Evolutionary conservation across 2,113 vertebrate species (phyloP).

Genomic region (Aspidoscelis tigris): DNA sequence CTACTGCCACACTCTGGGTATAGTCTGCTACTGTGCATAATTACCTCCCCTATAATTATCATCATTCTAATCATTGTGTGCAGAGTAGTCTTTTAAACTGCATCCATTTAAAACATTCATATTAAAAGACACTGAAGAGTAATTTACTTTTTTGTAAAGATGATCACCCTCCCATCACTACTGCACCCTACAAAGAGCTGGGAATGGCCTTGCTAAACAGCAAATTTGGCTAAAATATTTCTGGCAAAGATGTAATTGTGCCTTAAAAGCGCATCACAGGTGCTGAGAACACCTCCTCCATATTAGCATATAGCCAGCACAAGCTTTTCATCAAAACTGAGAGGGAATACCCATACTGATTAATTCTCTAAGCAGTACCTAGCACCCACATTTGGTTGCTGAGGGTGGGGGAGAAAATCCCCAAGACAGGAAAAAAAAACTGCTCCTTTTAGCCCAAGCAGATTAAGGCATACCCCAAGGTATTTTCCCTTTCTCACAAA

Average conservation of each 20-base stretch:
- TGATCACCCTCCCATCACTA: conserved; percentile 2
- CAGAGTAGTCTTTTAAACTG: conserved; percentile 8
- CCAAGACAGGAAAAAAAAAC: too few relatives aligned
- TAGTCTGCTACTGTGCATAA: conserved; percentile 17
- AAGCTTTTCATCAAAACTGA: neutral
- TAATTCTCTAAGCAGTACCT: neutral
- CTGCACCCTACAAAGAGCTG: neutral
- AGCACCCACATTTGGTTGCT: too few relatives aligned
- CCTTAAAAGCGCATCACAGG: conserved; percentile 15
- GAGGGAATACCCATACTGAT: neutral
- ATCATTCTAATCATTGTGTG: conserved; percentile 14
- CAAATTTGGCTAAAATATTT: conserved; percentile 13
- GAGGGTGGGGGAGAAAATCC: too few relatives aligned
- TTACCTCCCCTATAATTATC: neutral
- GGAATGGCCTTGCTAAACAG: neutral
- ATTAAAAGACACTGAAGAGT: conserved; percentile 7
- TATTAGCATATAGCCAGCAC: neutral
- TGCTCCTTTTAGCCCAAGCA: too few relatives aligned
- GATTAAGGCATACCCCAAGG: too few relatives aligned
- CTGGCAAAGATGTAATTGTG: neutral
- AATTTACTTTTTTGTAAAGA: conserved; percentile 19
- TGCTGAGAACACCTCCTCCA: neutral
- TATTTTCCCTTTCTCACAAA: too few relatives aligned
- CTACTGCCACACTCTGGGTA: conserved; percentile 22
- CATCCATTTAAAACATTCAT: conserved; percentile 1